Evolutionary conservation across 2,888 invertebrate genomes (phyloP).

Genomic region (Copidosoma aretas): DNA sequence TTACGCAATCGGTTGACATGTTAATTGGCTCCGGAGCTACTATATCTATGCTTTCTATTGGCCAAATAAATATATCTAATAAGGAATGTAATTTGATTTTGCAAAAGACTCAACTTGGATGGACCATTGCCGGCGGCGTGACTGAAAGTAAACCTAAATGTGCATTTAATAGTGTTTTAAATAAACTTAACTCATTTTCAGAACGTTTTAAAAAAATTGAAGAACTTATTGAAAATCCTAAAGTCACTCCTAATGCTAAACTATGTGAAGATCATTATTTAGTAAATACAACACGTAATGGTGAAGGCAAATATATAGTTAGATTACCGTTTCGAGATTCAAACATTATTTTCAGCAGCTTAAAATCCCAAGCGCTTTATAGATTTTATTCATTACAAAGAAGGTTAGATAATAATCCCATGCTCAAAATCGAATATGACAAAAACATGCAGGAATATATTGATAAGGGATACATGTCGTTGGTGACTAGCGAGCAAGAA

Average conservation of each 20-base stretch:
- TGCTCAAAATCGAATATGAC: constrained; percentile 20
- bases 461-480: constrained; percentile 32
- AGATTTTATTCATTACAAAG: constrained; percentile 29
- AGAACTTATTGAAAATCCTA: no score
- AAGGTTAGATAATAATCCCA: constrained; percentile 18
- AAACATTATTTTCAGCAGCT: constrained; percentile 26
- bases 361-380: constrained; percentile 28
- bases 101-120: constrained; percentile 41
- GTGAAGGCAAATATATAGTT: constrained; percentile 39
- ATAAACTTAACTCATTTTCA: neutral
- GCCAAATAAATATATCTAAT: constrained; percentile 35
- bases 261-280: constrained; percentile 37
- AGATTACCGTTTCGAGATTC: constrained; percentile 35
- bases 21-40: constrained; percentile 35
- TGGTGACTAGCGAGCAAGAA: neutral
- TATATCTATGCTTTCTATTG: constrained; percentile 36
- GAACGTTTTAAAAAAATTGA: constrained; percentile 43
- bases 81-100: constrained; percentile 29
- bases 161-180: neutral
- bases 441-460: constrained; percentile 33
- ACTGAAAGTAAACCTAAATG: neutral
- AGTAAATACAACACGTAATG: constrained; percentile 20
- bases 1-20: constrained; percentile 31
- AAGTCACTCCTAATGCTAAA: no score
- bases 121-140: constrained; percentile 29